Percentiles rank a stretch among this genome's conserved stretches.
Conservation (phyloP, 2,888 invertebrate genomes). For the Microplitis manilae region DNA sequence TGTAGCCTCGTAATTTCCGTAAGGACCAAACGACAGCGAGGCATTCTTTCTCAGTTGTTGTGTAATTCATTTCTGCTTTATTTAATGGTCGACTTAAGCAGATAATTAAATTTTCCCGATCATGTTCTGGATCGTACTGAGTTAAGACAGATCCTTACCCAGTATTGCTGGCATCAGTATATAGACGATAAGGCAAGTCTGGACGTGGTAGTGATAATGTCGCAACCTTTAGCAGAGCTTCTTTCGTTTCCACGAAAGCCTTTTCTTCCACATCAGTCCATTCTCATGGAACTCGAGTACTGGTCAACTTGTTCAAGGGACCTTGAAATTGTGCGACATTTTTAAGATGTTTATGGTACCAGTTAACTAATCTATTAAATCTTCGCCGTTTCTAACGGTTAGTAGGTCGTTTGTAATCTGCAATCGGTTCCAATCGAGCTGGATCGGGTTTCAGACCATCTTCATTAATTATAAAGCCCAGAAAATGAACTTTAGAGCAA, state of each 20-base stretch:
- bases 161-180: constrained; percentile 16
- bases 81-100: constrained; percentile 37
- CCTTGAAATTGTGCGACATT: neutral
- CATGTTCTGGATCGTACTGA: neutral
- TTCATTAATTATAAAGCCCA: neutral
- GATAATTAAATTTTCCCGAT: neutral
- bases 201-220: neutral
- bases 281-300: neutral
- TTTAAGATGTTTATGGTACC: constrained; percentile 3
- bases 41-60: too few species aligned
- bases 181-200: neutral
- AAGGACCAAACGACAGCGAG: too few species aligned
- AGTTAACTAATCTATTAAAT: constrained; percentile 15
- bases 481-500: too few species aligned
- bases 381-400: neutral
- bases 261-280: neutral
- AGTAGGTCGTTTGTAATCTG: neutral
- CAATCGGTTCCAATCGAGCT: neutral
- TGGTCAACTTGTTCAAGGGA: constrained; percentile 1
- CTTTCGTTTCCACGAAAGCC: constrained; percentile 3
- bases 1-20: too few species aligned
- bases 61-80: too few species aligned
- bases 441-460: constrained; percentile 44
- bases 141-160: neutral
- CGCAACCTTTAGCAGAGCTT: neutral